Conservation (phyloP, 2,888 invertebrate genomes). For the Megalurothrips usitatus region DNA sequence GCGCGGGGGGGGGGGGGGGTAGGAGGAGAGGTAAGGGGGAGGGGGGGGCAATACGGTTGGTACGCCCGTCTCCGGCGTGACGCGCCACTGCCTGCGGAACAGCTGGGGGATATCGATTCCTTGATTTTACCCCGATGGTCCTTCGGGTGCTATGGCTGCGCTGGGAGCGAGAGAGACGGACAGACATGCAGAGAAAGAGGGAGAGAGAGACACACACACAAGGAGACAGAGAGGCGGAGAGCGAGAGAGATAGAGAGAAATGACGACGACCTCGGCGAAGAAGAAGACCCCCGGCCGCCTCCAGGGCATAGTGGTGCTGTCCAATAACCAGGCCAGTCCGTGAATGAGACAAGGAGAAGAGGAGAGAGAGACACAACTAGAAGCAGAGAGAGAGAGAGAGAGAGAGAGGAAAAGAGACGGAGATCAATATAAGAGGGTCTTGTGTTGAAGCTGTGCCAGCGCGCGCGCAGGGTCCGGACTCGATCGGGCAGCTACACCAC, state of each 20-base stretch:
- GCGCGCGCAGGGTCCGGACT: not conserved
- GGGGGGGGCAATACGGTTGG: too few species aligned
- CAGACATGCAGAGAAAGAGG: not conserved
- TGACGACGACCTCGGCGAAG: not conserved
- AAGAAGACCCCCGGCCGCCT: not conserved
- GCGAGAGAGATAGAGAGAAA: not conserved
- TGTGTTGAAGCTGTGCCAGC: conserved; percentile 5
- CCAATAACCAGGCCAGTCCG: conserved; percentile 4
- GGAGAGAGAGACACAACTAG: not conserved
- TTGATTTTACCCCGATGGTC: not conserved
- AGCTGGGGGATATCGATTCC: conserved; percentile 16
- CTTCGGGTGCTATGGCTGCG: not conserved
- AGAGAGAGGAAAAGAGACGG: not conserved
- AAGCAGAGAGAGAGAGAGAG: not conserved
- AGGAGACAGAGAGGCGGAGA: not conserved
- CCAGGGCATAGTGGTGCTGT: not conserved
- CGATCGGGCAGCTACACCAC: not conserved
- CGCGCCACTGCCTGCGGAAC: not conserved
- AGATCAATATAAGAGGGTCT: not conserved
- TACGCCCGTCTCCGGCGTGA: too few species aligned
- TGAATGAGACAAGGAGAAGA: not conserved
- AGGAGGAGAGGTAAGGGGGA: too few species aligned
- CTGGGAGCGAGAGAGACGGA: not conserved
- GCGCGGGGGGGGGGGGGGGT: too few species aligned
- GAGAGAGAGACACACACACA: not conserved